phyloP scores from a whole-genome alignment of 2,888 invertebrate species.

The Herminia tarsipennalis region DNA sequence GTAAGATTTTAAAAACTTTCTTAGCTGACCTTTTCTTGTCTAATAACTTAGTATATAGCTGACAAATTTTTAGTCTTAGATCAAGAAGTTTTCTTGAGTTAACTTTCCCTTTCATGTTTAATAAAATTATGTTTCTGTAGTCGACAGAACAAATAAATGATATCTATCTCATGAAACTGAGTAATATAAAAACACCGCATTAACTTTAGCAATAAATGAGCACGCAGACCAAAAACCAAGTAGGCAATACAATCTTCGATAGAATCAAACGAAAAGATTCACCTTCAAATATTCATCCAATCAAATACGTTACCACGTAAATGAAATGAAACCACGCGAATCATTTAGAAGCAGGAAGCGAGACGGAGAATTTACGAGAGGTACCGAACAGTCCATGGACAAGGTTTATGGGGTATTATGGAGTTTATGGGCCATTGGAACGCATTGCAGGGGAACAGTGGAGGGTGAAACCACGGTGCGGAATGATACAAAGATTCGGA shows the following conservation, averaged over 20 bases:
- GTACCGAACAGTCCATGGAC: slow-evolving; percentile 50
- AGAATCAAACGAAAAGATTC: slow-evolving; percentile 10
- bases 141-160: too few species aligned
- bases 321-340: slow-evolving; percentile 48
- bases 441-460: slow-evolving; percentile 48
- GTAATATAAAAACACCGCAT: too few species aligned
- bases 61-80: too few species aligned
- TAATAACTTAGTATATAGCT: too few species aligned
- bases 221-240: not conserved
- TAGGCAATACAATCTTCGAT: not conserved
- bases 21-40: too few species aligned
- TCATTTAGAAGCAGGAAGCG: slow-evolving; percentile 37
- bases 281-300: slow-evolving; percentile 22
- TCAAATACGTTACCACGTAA: slow-evolving; percentile 39
- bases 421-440: slow-evolving; percentile 56
- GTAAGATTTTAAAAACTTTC: too few species aligned
- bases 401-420: slow-evolving; percentile 60
- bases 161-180: too few species aligned
- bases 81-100: too few species aligned
- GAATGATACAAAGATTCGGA: slow-evolving; percentile 31
- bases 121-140: too few species aligned
- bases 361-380: slow-evolving; percentile 50
- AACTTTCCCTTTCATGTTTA: too few species aligned
- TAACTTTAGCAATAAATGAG: too few species aligned
- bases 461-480: slow-evolving; percentile 18